phyloP scores from a whole-genome alignment of 2,113 vertebrate species.

The Sceloporus tristichus region DNA sequence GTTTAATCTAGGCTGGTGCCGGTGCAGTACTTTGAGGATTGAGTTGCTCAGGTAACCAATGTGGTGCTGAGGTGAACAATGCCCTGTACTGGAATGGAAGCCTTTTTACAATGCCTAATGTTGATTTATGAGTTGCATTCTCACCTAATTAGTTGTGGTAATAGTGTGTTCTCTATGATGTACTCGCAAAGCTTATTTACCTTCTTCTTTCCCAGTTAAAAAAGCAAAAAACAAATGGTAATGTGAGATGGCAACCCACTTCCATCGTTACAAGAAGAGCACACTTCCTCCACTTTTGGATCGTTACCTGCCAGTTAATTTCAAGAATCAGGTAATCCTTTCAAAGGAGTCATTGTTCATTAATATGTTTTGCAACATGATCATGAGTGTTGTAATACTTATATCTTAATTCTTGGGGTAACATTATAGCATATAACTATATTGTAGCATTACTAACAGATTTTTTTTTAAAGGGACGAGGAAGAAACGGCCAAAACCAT shows the following conservation, averaged over 20 bases:
- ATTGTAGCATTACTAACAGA: not conserved
- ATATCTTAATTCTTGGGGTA: not conserved
- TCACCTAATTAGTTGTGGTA: not conserved
- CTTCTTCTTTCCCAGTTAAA: not conserved
- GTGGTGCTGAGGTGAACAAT: slow-evolving; percentile 18
- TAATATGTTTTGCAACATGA: not conserved
- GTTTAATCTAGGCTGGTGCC: not conserved
- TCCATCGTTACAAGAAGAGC: not conserved
- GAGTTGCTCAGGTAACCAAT: slow-evolving; percentile 30
- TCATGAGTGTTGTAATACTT: not conserved
- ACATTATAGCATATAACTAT: not conserved
- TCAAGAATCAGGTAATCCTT: not conserved
- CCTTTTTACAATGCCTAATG: not conserved
- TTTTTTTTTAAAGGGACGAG: not conserved
- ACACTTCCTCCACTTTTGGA: not conserved
- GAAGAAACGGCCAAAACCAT: not conserved
- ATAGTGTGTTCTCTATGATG: not conserved
- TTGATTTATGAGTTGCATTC: slow-evolving; percentile 26
- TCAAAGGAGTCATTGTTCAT: not conserved
- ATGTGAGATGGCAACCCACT: not conserved
- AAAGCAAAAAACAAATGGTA: not conserved
- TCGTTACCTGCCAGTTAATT: rapidly evolving
- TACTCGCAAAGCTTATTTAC: not conserved
- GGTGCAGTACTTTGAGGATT: slow-evolving; percentile 2
- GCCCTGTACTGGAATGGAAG: not conserved